Evolutionary conservation across 2,888 invertebrate genomes (phyloP).

Genomic region (Pristionchus fissidentatus): DNA sequence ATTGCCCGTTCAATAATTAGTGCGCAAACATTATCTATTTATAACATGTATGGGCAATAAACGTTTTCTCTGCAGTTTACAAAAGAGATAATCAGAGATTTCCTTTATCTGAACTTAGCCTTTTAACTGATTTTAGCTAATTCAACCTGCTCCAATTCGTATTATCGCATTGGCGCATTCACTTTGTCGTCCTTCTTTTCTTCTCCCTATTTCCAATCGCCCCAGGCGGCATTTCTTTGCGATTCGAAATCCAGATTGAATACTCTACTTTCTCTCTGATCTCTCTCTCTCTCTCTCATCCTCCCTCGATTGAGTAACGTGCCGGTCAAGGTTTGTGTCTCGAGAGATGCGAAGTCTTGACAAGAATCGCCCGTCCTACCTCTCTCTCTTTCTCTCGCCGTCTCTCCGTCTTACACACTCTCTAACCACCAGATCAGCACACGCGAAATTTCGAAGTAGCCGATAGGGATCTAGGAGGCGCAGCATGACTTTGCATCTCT

Average conservation of each 20-base stretch:
- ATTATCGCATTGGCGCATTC: too few species aligned
- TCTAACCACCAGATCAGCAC: background rate
- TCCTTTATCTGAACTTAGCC: too few species aligned
- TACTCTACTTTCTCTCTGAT: background rate
- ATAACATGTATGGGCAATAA: too few species aligned
- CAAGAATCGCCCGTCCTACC: background rate
- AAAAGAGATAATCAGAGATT: too few species aligned
- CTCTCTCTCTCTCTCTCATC: background rate
- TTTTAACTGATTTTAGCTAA: too few species aligned
- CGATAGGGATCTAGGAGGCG: slow-evolving; percentile 14
- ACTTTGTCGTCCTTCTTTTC: background rate
- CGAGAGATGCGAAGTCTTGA: slow-evolving; percentile 23
- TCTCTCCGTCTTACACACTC: background rate
- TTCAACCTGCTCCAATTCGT: too few species aligned
- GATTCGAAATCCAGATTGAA: background rate
- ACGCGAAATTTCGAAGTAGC: too few species aligned
- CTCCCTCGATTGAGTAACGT: slow-evolving; percentile 23
- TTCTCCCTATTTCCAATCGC: background rate
- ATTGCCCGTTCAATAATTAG: too few species aligned
- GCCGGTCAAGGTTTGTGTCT: slow-evolving; percentile 38
- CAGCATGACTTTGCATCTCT: background rate
- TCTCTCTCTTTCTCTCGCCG: background rate
- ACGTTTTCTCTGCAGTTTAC: too few species aligned
- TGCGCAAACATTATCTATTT: too few species aligned
- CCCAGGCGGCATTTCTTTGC: slow-evolving; percentile 11